phyloP scores from a whole-genome alignment of 2,113 vertebrate genomes.

The Sprattus sprattus region DNA sequence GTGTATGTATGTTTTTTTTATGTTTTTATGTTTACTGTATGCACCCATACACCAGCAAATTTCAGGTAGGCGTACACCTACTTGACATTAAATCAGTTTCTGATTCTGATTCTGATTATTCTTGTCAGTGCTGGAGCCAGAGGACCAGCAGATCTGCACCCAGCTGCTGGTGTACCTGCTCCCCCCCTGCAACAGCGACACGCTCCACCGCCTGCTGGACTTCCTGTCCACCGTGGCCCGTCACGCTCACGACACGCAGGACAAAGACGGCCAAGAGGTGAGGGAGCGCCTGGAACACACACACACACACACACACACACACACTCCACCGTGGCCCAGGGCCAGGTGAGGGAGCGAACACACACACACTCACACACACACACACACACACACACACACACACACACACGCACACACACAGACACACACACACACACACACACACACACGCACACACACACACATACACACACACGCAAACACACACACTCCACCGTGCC shows the following conservation, averaged over 20 bases:
- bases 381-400: not conserved
- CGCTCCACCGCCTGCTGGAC: conserved; percentile 88
- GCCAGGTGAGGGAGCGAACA: not conserved
- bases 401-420: too few relatives aligned
- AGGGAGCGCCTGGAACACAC: not conserved
- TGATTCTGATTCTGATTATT: too few relatives aligned
- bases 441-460: not conserved
- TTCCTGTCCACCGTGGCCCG: conserved; percentile 87
- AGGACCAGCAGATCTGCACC: conserved; percentile 80
- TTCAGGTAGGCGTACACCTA: too few relatives aligned
- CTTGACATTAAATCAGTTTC: too few relatives aligned
- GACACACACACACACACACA: not conserved
- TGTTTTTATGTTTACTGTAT: too few relatives aligned
- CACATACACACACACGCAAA: not conserved
- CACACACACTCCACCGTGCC: not conserved
- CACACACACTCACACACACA: not conserved
- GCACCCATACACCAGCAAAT: too few relatives aligned
- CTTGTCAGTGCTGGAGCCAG: conserved; percentile 79
- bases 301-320: too few relatives aligned
- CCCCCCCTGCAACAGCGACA: conserved; percentile 93
- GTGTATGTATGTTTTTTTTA: conserved; percentile 54
- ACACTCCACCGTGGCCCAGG: too few relatives aligned
- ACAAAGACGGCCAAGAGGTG: conserved; percentile 88
- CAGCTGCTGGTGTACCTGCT: conserved; percentile 92
- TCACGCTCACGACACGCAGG: conserved; percentile 79